phyloP scores from a whole-genome alignment of 2,797 vertebrate species.

The Pseudotriccus pelzelni region DNA sequence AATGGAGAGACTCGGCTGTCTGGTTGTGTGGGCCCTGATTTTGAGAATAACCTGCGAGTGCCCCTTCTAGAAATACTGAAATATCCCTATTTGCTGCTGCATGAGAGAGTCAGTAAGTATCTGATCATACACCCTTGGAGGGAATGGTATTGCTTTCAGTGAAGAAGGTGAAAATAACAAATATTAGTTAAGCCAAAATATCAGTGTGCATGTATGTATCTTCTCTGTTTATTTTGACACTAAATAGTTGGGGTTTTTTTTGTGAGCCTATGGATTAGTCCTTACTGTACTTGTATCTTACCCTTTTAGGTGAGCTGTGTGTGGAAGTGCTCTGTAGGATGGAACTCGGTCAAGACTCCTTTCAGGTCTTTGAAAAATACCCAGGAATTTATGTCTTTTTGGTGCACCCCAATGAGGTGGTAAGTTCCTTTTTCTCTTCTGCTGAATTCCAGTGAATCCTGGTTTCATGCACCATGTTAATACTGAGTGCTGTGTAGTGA shows the following conservation, averaged over 20 bases:
- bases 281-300: neutral
- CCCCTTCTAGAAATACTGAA: slow-evolving; percentile 84
- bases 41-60: slow-evolving; percentile 78
- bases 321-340: slow-evolving; percentile 82
- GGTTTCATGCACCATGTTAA: neutral
- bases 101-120: slow-evolving; percentile 80
- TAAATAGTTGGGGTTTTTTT: neutral
- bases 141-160: rapidly evolving
- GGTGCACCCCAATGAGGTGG: slow-evolving; percentile 85
- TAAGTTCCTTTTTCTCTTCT: slow-evolving; percentile 50
- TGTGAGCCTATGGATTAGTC: neutral
- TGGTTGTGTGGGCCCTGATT: slow-evolving; percentile 73
- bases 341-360: slow-evolving; percentile 77
- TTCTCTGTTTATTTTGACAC: neutral
- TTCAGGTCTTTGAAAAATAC: slow-evolving; percentile 82
- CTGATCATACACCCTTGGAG: rapidly evolving
- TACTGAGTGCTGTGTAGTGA: neutral
- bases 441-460: neutral
- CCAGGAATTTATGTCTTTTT: slow-evolving; percentile 86
- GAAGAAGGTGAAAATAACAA: neutral
- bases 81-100: slow-evolving; percentile 82
- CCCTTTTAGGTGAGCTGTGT: slow-evolving; percentile 77
- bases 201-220: neutral
- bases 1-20: slow-evolving; percentile 71
- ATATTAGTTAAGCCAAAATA: neutral